Base-by-base conservation (phyloP, 2,888 invertebrate genomes). In the Epirrhoe alternata region DNA sequence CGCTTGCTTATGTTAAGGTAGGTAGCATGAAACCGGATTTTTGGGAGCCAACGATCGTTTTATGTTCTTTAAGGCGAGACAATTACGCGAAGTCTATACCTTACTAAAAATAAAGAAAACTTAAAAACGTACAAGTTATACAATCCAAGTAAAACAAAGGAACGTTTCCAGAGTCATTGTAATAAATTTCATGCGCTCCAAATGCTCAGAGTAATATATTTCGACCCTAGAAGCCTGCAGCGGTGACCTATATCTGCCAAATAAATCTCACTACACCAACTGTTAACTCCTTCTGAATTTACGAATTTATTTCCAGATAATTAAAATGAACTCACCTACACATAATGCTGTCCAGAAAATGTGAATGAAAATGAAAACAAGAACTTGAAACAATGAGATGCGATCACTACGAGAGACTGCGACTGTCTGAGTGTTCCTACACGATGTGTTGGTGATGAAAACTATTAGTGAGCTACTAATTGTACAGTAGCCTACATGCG, bases 381-480 rank as follows among this genome's bases (percentile, higher is more conserved):
- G 14, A 56, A 60, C 67, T 57, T 47, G 6, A 51, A 75, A 74
- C 75, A 75, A 72, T 72, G 87, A 61, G 66, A 81, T 88, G 89
- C 78, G 86, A 78, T 74, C 87, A 77, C 83, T 76, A 69, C 88
- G 88, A 87, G 86, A 84, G 88, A 71, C 86, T 85, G 82, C 80
- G 85, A 81, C 84, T 82, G 76, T 92, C 84, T 93, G 91, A 88
- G 80, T 78, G 80, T 77, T 86, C 82, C 75, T 79, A 81, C 80
- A 80, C 82, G 75, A 72, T 73, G 83, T 71, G 82, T 88, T 84
- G 89, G 86, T 90, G 90, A 92, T 93, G 92, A 90, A 92, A 92
- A 90, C 89, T 89, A 90, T 92, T 92, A 92, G 92, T 91, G 84
- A 79, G 79, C 82, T 82, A 90, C 92, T 93, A 93, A 93, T 92